These are phyloP conservation scores for Heteropelma amictum DNA, from an alignment of 2,888 invertebrate genomes.

Conservation along the genomic window DNA sequence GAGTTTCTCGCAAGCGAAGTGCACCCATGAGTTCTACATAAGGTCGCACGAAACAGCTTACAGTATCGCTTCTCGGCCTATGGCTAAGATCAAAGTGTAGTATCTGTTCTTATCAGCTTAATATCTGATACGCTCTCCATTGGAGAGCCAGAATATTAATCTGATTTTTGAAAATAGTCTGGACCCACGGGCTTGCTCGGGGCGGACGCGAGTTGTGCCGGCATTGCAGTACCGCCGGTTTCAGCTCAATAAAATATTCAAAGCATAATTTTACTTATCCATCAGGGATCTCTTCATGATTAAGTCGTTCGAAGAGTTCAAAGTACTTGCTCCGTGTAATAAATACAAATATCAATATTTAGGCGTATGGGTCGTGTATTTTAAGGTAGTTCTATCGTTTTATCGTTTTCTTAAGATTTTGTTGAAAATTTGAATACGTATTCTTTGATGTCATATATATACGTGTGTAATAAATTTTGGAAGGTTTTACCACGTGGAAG, in stretches of 20 bases:
- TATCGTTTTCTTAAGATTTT: too few species aligned
- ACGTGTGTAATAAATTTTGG: too few species aligned
- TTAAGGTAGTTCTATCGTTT: too few species aligned
- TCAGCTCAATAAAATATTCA: conserved; percentile 44
- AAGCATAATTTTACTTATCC: neutral
- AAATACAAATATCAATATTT: too few species aligned
- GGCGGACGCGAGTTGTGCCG: conserved; percentile 50
- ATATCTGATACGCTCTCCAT: conserved; percentile 52
- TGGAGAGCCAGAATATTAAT: conserved; percentile 52
- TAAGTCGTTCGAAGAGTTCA: too few species aligned
- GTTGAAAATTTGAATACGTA: too few species aligned
- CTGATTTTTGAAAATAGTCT: conserved; percentile 47
- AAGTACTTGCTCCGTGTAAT: too few species aligned
- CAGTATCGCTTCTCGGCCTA: conserved; percentile 12
- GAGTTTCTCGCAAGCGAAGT: neutral
- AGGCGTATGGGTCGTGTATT: too few species aligned
- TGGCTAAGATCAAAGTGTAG: conserved; percentile 38
- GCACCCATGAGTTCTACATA: neutral
- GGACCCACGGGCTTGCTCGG: conserved; percentile 52
- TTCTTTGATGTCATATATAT: too few species aligned
- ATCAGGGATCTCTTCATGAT: too few species aligned
- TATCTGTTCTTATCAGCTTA: conserved; percentile 43
- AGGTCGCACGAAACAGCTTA: neutral
- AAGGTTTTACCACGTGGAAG: too few species aligned
- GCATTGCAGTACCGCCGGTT: conserved; percentile 52